Evolutionary conservation across 2,888 invertebrate genomes (phyloP), one percentile per base, ranked within the genome.

Genomic region (Cheilosia impressa): DNA sequence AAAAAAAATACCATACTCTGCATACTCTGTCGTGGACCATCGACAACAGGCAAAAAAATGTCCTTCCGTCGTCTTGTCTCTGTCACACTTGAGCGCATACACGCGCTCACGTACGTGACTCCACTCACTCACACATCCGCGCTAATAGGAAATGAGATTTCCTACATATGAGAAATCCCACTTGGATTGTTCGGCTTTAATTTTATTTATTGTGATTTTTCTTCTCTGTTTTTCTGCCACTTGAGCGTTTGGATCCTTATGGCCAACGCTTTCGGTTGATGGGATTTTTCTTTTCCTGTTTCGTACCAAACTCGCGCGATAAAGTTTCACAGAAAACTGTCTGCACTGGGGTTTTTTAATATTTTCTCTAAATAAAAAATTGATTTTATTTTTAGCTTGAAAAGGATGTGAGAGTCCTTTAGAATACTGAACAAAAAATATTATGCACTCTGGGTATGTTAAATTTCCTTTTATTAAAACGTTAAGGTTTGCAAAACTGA

Each of bases 401-500:
- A 10, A 45, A 77, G 62, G 60, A 62, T 53, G 3, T 41, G 22
- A 52, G 68, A 73, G 47, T 77, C 60, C 66, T 66, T 63, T 63
- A 43, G n/a, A n/a, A 13, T 19, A 2, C 2, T 22, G 47, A 50
- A 41, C n/a, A 62, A 31, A 31, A 31, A 9, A 31, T 9, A 9
- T 9, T 31, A 31, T 31, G 2, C 31, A 31, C 31, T 31, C 31
- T 31, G 9, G 31, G 31, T 31, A 57, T 15, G 24, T 24, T 63
- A 66, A 27, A 41, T 55, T 45, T 50, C 41, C 10, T 43, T 69
- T 66, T 34, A 66, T 75, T 53, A 41, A 84, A 84, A 85, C 85
- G 85, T 72, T 81, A 72, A 76, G 80, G 85, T 84, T 81, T 76
- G 82, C 87, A 72, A 87, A 87, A 89, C 89, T 87, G 88, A 88